Conservation (phyloP, 1,140 invertebrate species). For the Trissolcus basalis region DNA sequence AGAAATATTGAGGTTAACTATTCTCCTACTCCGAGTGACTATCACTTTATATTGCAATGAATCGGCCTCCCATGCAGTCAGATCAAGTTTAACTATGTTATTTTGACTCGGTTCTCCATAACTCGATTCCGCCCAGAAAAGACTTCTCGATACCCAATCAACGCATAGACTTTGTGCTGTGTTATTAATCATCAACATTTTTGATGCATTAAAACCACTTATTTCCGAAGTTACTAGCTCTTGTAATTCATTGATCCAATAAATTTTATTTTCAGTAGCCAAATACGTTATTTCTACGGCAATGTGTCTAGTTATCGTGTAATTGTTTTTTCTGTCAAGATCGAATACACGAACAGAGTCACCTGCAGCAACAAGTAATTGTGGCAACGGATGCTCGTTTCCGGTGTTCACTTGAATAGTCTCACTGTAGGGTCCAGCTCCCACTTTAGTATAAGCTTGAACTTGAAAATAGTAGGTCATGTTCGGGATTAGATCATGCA, state of each 20-base stretch:
- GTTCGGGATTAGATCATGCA: slow-evolving; percentile 78
- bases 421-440: slow-evolving; percentile 82
- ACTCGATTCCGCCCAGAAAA: slow-evolving; percentile 86
- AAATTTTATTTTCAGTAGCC: slow-evolving; percentile 83
- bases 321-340: slow-evolving; percentile 80
- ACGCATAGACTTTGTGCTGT: slow-evolving; percentile 83
- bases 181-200: slow-evolving; percentile 82
- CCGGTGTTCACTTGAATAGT: slow-evolving; percentile 80
- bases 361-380: slow-evolving; percentile 83
- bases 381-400: slow-evolving; percentile 85
- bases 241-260: slow-evolving; percentile 89
- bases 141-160: slow-evolving; percentile 89
- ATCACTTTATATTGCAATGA: slow-evolving; percentile 73
- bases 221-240: slow-evolving; percentile 83
- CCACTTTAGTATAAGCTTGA: slow-evolving; percentile 85
- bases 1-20: slow-evolving; percentile 82
- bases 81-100: slow-evolving; percentile 67
- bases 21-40: slow-evolving; percentile 73
- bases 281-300: slow-evolving; percentile 80
- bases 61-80: slow-evolving; percentile 72
- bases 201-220: slow-evolving; percentile 76
- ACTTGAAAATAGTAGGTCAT: slow-evolving; percentile 88
- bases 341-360: slow-evolving; percentile 85
- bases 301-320: slow-evolving; percentile 78
- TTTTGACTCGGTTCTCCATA: slow-evolving; percentile 68